Evolutionary conservation across 2,113 vertebrate genomes (phyloP).

Genomic region (Asarcornis scutulata): DNA sequence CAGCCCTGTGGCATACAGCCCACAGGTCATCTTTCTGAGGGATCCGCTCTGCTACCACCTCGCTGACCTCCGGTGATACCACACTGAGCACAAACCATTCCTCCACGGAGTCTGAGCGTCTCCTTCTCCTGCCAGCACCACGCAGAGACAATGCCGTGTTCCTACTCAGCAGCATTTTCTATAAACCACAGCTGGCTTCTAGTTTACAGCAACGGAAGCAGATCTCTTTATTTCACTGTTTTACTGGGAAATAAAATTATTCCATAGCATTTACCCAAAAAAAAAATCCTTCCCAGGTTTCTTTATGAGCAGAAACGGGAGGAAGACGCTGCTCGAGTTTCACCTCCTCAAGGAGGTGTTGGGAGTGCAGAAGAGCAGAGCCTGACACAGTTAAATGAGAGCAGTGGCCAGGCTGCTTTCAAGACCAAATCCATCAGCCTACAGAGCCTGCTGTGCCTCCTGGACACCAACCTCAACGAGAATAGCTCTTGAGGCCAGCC

Average conservation of each 20-base stretch:
- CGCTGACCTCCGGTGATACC: neutral
- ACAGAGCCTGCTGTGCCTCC: neutral
- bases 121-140: neutral
- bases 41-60: neutral
- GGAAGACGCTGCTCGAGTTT: neutral
- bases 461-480: rapidly evolving
- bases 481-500: neutral
- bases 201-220: neutral
- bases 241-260: neutral
- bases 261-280: neutral
- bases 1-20: neutral
- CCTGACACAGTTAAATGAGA: neutral
- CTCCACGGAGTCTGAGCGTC: neutral
- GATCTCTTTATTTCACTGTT: neutral
- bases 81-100: neutral
- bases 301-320: neutral
- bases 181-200: neutral
- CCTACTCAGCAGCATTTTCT: neutral
- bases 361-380: neutral
- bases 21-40: neutral
- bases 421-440: neutral
- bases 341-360: neutral
- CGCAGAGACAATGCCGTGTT: neutral
- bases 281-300: neutral
- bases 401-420: neutral